Base-by-base conservation (phyloP, 2,888 invertebrate species). In the Trichogramma dendrolimi region DNA sequence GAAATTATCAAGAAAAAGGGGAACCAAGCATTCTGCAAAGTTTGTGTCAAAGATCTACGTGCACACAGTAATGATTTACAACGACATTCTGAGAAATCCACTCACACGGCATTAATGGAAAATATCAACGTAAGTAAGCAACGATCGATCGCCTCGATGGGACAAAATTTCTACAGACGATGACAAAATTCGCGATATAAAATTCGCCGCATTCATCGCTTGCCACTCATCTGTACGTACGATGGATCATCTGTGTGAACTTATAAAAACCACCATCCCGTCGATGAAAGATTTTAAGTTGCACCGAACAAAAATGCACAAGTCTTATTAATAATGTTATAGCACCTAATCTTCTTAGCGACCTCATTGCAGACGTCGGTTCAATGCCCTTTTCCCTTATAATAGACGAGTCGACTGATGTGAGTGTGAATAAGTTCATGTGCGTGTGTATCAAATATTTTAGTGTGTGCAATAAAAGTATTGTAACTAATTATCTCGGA, bases 361-460 rank as follows among this genome's bases (percentile, higher is more conserved):
- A 62, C 5, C 27, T 62, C 5, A 44, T 62, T 6, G 8, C 14
- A 7, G 59, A 62, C 42, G 40, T 60, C 11, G 59, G 59, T 1
- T 42, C 44, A 14, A 50, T 54, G 50, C 8, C 38, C n/a, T 59
- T 47, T 55, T 64, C 67, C 0, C 49, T 69, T 7, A 67, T 68
- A 5, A 44, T 70, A 4, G 67, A 70, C 44, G 68, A 69, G 39
- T 67, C 65, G 4, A 68, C 68, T 4, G 65, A 65, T 59, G 58
- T 69, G 0, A 64, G 63, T 6, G 54, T 60, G 4, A 14, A 48
- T 1, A 68, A 70, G 55, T 67, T 62, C 60, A 57, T 69, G 60
- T 66, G 67, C 41, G 10, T 69, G 6, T 67, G 66, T 43, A 64
- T 69, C n/a, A 66, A 63, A 54, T 70, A 70, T 65, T 70, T 62